Conservation (phyloP, 2,113 vertebrate genomes). For the Sphyrna mokarran region DNA sequence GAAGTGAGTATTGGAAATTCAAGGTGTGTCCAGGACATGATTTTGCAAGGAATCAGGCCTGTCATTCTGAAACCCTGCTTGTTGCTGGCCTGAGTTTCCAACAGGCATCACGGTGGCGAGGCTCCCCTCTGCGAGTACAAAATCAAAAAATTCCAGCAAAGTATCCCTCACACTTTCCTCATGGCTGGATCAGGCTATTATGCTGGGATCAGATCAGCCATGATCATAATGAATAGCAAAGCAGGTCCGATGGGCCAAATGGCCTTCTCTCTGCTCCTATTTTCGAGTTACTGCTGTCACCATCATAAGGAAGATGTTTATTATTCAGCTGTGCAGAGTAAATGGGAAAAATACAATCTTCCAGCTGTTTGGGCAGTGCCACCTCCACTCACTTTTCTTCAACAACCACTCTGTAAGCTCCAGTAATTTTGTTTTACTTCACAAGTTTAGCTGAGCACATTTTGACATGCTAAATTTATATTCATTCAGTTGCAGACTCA, state of each 20-base stretch:
- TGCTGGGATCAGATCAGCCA: too few relatives aligned
- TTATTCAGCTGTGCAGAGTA: not conserved
- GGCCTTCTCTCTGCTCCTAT: too few relatives aligned
- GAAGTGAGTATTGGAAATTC: not conserved
- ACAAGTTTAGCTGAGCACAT: slow-evolving; percentile 34
- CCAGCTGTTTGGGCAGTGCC: not conserved
- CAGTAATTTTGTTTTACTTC: slow-evolving; percentile 36
- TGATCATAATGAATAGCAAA: too few relatives aligned
- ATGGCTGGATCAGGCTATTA: too few relatives aligned
- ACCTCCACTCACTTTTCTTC: slow-evolving; percentile 16
- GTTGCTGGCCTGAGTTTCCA: not conserved
- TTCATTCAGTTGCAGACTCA: slow-evolving; percentile 26
- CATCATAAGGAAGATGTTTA: not conserved
- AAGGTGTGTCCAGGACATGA: not conserved
- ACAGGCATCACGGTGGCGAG: not conserved
- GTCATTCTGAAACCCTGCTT: not conserved
- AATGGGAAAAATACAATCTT: not conserved
- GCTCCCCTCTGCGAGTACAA: not conserved
- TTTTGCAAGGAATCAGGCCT: not conserved
- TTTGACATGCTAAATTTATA: slow-evolving; percentile 35
- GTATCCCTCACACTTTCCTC: not conserved
- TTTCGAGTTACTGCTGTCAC: not conserved
- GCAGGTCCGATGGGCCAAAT: too few relatives aligned
- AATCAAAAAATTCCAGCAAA: not conserved
- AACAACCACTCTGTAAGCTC: slow-evolving; percentile 30